Percentiles rank a stretch among this genome's conserved stretches.
phyloP scores from a whole-genome alignment of 2,888 invertebrate species.

The Busseola fusca region DNA sequence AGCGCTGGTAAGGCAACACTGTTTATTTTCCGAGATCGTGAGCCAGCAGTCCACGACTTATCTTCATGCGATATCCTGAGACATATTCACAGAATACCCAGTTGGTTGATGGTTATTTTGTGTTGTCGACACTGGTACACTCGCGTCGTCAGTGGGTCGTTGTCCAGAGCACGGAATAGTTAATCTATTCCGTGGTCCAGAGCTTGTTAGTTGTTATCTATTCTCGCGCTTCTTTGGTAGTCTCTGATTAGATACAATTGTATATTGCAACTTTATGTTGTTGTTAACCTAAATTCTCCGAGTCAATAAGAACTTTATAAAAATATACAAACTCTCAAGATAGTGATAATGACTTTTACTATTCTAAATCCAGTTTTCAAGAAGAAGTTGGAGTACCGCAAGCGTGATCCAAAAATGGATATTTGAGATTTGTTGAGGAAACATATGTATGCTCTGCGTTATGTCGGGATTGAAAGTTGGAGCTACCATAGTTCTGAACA shows the following conservation, averaged over 20 bases:
- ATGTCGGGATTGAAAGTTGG: neutral
- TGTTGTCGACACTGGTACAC: neutral
- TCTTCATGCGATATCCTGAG: neutral
- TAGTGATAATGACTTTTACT: neutral
- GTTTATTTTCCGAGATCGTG: constrained; percentile 8
- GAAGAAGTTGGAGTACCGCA: neutral
- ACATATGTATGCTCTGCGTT: neutral
- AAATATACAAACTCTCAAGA: neutral
- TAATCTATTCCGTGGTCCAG: neutral
- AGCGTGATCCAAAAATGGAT: neutral
- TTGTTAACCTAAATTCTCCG: neutral
- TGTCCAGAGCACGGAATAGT: neutral
- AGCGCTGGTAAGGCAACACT: constrained; percentile 7
- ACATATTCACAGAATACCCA: neutral
- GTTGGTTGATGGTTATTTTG: neutral
- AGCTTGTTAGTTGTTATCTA: neutral
- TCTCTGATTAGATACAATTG: neutral
- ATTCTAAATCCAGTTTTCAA: constrained; percentile 5
- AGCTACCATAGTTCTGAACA: neutral
- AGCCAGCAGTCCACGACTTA: neutral
- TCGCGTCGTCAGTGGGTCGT: neutral
- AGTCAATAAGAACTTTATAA: neutral
- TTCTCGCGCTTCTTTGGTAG: neutral
- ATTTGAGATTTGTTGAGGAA: neutral
- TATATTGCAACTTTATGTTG: constrained; percentile 4